Evolutionary conservation across 2,113 vertebrate species (phyloP).

Genomic region (Monarcha castaneiventris): DNA sequence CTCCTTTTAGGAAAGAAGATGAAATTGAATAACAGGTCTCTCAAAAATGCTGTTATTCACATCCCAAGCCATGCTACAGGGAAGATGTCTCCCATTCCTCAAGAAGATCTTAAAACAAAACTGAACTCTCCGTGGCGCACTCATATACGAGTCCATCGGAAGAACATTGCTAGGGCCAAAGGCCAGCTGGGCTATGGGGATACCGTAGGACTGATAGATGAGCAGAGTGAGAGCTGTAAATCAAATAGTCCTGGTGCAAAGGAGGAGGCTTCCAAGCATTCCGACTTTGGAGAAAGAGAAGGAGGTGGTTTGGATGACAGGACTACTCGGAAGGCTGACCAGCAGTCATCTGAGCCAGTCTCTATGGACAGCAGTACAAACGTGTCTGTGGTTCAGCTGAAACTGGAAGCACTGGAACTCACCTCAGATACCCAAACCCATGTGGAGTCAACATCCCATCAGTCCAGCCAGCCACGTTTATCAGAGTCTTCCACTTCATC

Average conservation of each 20-base stretch:
- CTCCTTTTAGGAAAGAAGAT: constrained; percentile 92
- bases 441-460: constrained; percentile 1
- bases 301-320: constrained; percentile 28
- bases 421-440: not conserved
- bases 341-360: constrained; percentile 45
- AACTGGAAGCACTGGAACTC: constrained; percentile 80
- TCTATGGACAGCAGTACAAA: constrained; percentile 31
- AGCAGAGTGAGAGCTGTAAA: constrained; percentile 65
- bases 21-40: constrained; percentile 67
- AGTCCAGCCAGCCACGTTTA: not conserved
- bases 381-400: constrained; percentile 73
- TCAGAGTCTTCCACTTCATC: constrained; percentile 63
- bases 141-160: constrained; percentile 88
- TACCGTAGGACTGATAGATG: constrained; percentile 79
- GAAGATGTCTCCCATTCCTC: constrained; percentile 66
- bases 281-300: not conserved
- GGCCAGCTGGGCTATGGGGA: constrained; percentile 84
- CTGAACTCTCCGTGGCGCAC: constrained; percentile 89
- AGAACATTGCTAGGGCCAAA: constrained; percentile 81
- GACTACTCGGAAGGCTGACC: constrained; percentile 57
- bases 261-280: not conserved
- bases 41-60: constrained; percentile 76
- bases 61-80: constrained; percentile 69
- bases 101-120: constrained; percentile 74
- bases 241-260: not conserved